A percentile compares a stretch with the other conserved stretches of the same genome.
Conservation (phyloP, 2,888 invertebrate genomes). For the Julus scanicus region DNA sequence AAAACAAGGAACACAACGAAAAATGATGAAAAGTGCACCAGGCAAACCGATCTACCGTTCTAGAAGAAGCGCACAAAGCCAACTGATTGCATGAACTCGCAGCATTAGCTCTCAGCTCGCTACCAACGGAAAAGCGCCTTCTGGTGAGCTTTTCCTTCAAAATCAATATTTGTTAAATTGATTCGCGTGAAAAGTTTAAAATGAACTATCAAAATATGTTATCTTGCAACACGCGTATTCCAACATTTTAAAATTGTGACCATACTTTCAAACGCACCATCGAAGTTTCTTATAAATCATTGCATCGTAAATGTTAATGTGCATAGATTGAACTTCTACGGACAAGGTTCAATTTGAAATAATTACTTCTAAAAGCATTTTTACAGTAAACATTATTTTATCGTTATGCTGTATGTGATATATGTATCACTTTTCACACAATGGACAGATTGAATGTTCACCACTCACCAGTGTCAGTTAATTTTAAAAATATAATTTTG, state of each 20-base stretch:
- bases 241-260: not conserved
- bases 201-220: not conserved
- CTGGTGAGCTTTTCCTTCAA: not conserved
- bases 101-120: not conserved
- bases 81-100: not conserved
- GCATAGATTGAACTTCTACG: no score
- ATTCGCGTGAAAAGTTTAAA: not conserved
- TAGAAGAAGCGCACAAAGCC: not conserved
- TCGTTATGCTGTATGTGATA: no score
- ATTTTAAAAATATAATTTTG: no score
- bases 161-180: not conserved
- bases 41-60: conserved; percentile 23
- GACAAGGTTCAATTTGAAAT: no score
- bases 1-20: not conserved
- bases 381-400: no score
- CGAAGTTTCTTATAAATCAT: no score
- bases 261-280: no score
- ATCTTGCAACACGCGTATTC: not conserved
- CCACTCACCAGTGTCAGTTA: no score
- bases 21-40: not conserved
- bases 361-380: no score
- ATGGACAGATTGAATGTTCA: no score
- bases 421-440: no score
- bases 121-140: not conserved
- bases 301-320: no score